phyloP scores from a whole-genome alignment of 53 echinoderm and acorn worm species.

The Glandiceps talaboti region DNA sequence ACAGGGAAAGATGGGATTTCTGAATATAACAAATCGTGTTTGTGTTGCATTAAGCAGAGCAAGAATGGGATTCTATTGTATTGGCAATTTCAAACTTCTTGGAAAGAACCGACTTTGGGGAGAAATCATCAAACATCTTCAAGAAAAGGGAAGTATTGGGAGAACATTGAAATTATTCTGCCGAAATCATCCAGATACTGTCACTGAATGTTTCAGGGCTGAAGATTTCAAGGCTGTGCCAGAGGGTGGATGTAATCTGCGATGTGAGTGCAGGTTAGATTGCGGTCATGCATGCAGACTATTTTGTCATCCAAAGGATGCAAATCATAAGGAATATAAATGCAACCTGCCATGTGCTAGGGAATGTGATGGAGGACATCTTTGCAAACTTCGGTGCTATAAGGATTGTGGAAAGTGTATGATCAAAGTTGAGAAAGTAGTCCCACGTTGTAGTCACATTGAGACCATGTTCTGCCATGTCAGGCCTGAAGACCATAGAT shows the following conservation, averaged over 20 bases:
- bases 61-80: constrained; percentile 58
- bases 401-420: constrained; percentile 17
- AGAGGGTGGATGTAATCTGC: constrained; percentile 60
- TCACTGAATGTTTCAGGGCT: constrained; percentile 5
- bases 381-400: constrained; percentile 15
- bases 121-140: constrained; percentile 26
- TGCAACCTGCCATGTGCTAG: constrained; percentile 32
- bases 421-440: constrained; percentile 3
- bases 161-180: constrained; percentile 42
- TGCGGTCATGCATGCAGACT: constrained; percentile 72
- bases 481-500: not conserved
- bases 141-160: constrained; percentile 22
- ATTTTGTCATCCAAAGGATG: constrained; percentile 61
- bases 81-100: constrained; percentile 64
- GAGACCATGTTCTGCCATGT: constrained; percentile 34
- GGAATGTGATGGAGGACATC: constrained; percentile 2
- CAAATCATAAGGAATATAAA: constrained; percentile 41
- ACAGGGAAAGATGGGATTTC: constrained; percentile 41
- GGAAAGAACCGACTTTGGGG: constrained; percentile 28
- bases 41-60: constrained; percentile 67
- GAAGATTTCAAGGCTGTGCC: constrained; percentile 46
- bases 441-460: constrained; percentile 23
- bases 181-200: constrained; percentile 40
- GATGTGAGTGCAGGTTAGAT: constrained; percentile 41
- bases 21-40: constrained; percentile 48